These are phyloP conservation scores for Polydrusus pterygomalis DNA, from an alignment of 2,888 invertebrate genomes.

Conservation along the genomic window DNA sequence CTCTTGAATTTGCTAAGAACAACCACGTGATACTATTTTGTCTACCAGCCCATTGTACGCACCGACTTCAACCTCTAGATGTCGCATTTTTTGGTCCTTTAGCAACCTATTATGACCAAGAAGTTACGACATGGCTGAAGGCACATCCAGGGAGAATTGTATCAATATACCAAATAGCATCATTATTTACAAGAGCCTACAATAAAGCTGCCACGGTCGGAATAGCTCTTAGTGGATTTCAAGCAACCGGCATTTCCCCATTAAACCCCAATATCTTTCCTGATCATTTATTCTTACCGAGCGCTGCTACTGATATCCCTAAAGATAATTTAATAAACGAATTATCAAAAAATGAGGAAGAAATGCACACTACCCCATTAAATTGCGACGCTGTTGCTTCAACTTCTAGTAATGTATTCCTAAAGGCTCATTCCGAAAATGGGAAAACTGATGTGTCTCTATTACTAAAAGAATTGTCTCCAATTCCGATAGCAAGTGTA, in stretches of 20 bases:
- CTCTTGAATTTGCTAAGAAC: too few relatives aligned
- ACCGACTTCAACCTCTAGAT: too few relatives aligned
- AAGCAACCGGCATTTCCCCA: constrained; percentile 21
- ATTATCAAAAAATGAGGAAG: not conserved
- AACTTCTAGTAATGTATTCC: not conserved
- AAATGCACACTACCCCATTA: not conserved
- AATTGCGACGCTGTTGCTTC: not conserved
- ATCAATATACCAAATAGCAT: constrained; percentile 26
- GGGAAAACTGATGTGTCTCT: not conserved
- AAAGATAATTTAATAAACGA: constrained; percentile 1
- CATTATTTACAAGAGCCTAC: constrained; percentile 32
- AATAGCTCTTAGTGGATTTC: constrained; percentile 31
- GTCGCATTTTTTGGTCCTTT: not conserved
- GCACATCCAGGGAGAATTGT: constrained; percentile 28
- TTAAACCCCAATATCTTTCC: constrained; percentile 25
- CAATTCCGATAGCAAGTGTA: not conserved
- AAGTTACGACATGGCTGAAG: constrained; percentile 29
- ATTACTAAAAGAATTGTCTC: not conserved
- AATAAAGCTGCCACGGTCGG: constrained; percentile 36
- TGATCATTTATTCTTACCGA: constrained; percentile 9
- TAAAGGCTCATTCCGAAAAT: not conserved
- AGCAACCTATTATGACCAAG: not conserved
- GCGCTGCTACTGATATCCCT: constrained; percentile 6
- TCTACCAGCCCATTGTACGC: too few relatives aligned
- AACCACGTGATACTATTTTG: too few relatives aligned